Percentiles rank a stretch among this genome's conserved stretches.
These are phyloP conservation scores for Myiotriccus ornatus DNA, from an alignment of 2,797 vertebrate species.

Conservation along the genomic window DNA sequence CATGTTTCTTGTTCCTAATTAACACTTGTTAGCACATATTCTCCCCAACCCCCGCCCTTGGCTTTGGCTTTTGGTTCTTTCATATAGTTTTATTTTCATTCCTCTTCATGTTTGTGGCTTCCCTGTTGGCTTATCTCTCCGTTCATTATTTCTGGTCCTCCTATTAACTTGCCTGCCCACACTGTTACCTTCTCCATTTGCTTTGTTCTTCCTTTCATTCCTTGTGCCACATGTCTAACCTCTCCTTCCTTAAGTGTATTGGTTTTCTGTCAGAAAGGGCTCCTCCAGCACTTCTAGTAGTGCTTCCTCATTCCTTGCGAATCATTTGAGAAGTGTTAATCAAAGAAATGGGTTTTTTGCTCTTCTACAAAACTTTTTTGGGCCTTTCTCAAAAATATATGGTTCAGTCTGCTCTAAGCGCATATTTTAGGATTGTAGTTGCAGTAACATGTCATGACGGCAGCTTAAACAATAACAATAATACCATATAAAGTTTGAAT, in stretches of 20 bases:
- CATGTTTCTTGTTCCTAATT: conserved; percentile 10
- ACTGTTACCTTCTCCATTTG: not conserved
- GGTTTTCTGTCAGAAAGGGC: not conserved
- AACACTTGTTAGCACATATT: not conserved
- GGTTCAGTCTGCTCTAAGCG: not conserved
- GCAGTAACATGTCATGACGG: not conserved
- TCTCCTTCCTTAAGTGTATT: not conserved
- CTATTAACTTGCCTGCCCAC: not conserved
- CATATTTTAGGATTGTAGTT: not conserved
- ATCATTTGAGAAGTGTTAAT: not conserved
- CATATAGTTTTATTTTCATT: not conserved
- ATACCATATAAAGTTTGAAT: not conserved
- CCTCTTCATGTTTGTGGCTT: not conserved
- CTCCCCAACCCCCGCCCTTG: accelerated
- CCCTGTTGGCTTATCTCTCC: not conserved
- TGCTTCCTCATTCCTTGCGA: not conserved
- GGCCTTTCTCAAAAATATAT: not conserved
- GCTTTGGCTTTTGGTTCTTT: not conserved
- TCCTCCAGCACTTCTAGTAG: not conserved
- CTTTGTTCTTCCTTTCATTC: not conserved
- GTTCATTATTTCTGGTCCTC: not conserved
- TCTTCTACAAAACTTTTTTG: not conserved
- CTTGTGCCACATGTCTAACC: not conserved
- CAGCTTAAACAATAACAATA: not conserved
- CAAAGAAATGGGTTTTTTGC: not conserved